phyloP scores from a whole-genome alignment of 2,888 invertebrate genomes.

The Philhelius pedissequus region DNA sequence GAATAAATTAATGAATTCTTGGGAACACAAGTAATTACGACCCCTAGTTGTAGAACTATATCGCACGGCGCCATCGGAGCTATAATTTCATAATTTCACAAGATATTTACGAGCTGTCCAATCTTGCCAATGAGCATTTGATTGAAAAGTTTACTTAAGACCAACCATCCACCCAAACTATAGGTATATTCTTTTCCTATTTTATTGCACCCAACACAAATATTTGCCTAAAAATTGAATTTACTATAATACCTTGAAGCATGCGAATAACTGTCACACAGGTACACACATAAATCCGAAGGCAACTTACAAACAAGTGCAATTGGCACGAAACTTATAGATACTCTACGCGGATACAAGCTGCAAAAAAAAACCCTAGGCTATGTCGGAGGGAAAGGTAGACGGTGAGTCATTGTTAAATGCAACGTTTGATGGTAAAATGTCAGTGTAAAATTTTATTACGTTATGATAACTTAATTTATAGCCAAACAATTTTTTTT shows the following conservation, averaged over 20 bases:
- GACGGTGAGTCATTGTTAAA: conserved; percentile 54
- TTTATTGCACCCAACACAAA: conserved; percentile 26
- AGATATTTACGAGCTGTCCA: too few relatives aligned
- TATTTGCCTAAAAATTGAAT: conserved; percentile 52
- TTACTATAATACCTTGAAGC: conserved; percentile 53
- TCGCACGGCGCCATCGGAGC: too few relatives aligned
- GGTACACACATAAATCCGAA: conserved; percentile 65
- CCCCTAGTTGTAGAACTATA: too few relatives aligned
- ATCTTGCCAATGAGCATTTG: too few relatives aligned
- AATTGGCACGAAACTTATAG: conserved; percentile 59
- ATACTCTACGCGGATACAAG: not conserved
- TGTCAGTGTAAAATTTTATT: conserved; percentile 78
- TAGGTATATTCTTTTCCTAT: too few relatives aligned
- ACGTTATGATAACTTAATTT: conserved; percentile 79
- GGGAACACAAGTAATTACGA: too few relatives aligned
- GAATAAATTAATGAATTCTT: too few relatives aligned
- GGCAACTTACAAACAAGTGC: conserved; percentile 64
- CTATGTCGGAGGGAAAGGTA: not conserved
- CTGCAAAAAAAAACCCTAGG: not conserved
- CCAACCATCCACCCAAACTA: too few relatives aligned
- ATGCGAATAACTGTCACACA: conserved; percentile 62
- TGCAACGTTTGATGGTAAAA: conserved; percentile 75
- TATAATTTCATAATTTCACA: too few relatives aligned
- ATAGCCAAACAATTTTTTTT: conserved; percentile 72
- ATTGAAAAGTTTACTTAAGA: too few relatives aligned